phyloP scores from a whole-genome alignment of 2,113 vertebrate species.

The Cebus imitator region DNA sequence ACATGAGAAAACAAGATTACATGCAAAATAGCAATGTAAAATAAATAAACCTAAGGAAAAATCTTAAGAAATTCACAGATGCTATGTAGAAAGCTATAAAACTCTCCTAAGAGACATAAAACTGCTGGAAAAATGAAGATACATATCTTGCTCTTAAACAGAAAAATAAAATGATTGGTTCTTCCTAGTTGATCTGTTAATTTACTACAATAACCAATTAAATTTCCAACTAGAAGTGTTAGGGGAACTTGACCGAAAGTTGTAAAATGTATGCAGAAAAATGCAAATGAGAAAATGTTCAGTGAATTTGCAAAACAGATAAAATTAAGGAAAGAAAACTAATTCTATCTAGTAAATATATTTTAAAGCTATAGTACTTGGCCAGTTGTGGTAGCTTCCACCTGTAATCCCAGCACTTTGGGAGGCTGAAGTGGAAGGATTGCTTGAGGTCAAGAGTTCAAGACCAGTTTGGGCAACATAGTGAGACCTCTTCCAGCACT shows the following conservation, averaged over 20 bases:
- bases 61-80: not conserved
- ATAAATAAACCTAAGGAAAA: not conserved
- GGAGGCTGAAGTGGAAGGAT: too few relatives aligned
- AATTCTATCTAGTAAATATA: not conserved
- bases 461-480: too few relatives aligned
- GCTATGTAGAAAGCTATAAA: not conserved
- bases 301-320: not conserved
- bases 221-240: not conserved
- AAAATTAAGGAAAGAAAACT: not conserved
- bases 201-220: not conserved
- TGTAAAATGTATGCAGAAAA: conserved; percentile 14
- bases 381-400: too few relatives aligned
- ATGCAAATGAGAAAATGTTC: not conserved
- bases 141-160: not conserved
- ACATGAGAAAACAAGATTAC: not conserved
- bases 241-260: not conserved
- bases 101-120: not conserved
- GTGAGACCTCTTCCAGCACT: too few relatives aligned
- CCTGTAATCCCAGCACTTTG: too few relatives aligned
- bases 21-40: not conserved
- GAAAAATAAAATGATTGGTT: not conserved
- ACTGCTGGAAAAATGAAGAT: not conserved
- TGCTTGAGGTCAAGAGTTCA: too few relatives aligned
- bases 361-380: not conserved
- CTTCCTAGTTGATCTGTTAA: not conserved